Evolutionary conservation across 2,797 vertebrate species (phyloP).

Genomic region (Chromis chromis): DNA sequence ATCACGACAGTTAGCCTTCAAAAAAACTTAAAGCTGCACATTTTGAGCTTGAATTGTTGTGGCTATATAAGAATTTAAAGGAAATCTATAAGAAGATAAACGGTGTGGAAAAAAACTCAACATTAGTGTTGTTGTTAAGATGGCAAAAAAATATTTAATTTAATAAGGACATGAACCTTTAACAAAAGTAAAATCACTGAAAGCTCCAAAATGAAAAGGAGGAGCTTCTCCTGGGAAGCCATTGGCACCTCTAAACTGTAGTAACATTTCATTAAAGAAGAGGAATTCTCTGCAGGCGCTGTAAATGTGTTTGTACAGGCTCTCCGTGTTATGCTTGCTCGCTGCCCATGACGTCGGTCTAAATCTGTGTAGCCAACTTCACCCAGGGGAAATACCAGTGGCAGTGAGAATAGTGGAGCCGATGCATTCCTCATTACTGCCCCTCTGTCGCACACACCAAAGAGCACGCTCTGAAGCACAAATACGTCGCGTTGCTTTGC

Average conservation of each 20-base stretch:
- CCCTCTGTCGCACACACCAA: conserved; percentile 77
- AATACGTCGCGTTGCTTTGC: conserved; percentile 40
- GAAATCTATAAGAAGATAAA: too few relatives aligned
- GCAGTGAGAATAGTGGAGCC: conserved; percentile 71
- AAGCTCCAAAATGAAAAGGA: background rate
- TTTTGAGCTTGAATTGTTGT: too few relatives aligned
- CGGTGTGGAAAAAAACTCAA: background rate
- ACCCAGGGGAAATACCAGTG: conserved; percentile 67
- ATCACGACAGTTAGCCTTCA: too few relatives aligned
- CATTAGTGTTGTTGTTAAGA: background rate
- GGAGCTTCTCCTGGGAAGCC: background rate
- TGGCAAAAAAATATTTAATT: too few relatives aligned
- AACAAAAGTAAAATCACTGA: background rate
- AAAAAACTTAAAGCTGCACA: too few relatives aligned
- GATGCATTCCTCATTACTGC: conserved; percentile 82
- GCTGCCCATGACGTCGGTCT: conserved; percentile 62
- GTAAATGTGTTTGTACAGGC: conserved; percentile 69
- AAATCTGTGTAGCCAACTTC: conserved; percentile 65
- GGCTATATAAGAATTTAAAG: too few relatives aligned
- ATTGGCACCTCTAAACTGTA: background rate
- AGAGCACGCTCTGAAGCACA: conserved; percentile 61
- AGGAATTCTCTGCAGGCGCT: conserved; percentile 44
- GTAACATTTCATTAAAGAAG: conserved; percentile 17
- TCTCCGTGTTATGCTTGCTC: conserved; percentile 63
- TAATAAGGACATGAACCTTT: too few relatives aligned